Percentiles rank a stretch among this genome's conserved stretches.
Evolutionary conservation across 2,888 invertebrate genomes (phyloP).

Genomic region (Dinocampus coccinellae): DNA sequence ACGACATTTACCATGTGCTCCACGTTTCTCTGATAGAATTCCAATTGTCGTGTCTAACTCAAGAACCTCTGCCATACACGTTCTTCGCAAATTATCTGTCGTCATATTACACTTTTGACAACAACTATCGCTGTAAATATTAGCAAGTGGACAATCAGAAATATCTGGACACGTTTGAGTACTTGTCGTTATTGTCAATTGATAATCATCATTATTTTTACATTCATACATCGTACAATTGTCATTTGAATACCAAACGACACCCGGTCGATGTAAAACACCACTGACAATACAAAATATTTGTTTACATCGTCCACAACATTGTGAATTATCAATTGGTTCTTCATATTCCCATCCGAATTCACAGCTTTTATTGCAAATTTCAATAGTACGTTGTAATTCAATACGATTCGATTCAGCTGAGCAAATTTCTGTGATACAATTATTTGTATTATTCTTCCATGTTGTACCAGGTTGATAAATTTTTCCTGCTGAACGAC

Average conservation of each 20-base stretch:
- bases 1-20: slow-evolving; percentile 75
- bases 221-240: slow-evolving; percentile 78
- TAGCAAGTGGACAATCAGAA: slow-evolving; percentile 73
- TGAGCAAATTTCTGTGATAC: slow-evolving; percentile 72
- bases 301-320: slow-evolving; percentile 78
- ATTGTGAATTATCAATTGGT: slow-evolving; percentile 61
- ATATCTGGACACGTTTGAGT: slow-evolving; percentile 76
- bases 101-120: slow-evolving; percentile 77
- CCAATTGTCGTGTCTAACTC: slow-evolving; percentile 73
- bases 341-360: slow-evolving; percentile 65
- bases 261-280: slow-evolving; percentile 70
- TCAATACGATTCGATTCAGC: slow-evolving; percentile 69
- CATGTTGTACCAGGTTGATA: slow-evolving; percentile 71
- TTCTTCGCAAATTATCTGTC: slow-evolving; percentile 67
- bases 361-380: slow-evolving; percentile 71
- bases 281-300: slow-evolving; percentile 73
- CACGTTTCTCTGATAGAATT: slow-evolving; percentile 70
- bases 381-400: slow-evolving; percentile 67
- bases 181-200: slow-evolving; percentile 72
- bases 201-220: slow-evolving; percentile 47
- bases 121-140: slow-evolving; percentile 76
- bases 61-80: slow-evolving; percentile 73
- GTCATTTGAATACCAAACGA: slow-evolving; percentile 75
- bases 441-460: slow-evolving; percentile 71
- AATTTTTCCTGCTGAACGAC: slow-evolving; percentile 71